Conservation (phyloP, 1,140 invertebrate genomes). For the silkworm (Bombyx mori) region DNA sequence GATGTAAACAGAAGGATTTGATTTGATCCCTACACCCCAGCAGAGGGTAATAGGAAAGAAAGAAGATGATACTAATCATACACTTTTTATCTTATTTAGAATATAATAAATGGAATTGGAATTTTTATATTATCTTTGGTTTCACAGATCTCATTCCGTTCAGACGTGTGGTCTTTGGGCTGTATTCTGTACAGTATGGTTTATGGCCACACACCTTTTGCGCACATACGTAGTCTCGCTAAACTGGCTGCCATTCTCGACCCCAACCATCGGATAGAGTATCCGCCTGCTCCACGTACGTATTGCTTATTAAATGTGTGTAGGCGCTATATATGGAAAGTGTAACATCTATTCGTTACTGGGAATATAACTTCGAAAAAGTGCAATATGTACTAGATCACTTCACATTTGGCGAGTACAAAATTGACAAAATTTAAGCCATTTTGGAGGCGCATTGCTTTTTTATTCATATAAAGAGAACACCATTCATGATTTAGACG, state of each 20-base stretch:
- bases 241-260: conserved; percentile 90
- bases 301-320: conserved; percentile 6
- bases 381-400: too few species aligned
- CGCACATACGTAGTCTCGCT: conserved; percentile 81
- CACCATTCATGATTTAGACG: too few species aligned
- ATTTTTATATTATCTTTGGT: background rate
- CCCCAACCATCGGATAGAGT: conserved; percentile 82
- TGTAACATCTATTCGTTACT: too few species aligned
- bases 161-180: conserved; percentile 97
- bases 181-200: conserved; percentile 96
- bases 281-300: conserved; percentile 71
- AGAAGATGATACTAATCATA: background rate
- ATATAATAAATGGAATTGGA: background rate
- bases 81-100: background rate
- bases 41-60: too few species aligned
- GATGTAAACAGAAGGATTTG: too few species aligned
- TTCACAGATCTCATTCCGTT: conserved; percentile 88
- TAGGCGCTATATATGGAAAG: too few species aligned
- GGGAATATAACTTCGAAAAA: too few species aligned
- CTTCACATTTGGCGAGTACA: too few species aligned
- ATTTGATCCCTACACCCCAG: too few species aligned
- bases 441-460: too few species aligned
- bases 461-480: too few species aligned
- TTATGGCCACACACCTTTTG: conserved; percentile 93
- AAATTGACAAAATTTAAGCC: too few species aligned